Conservation (phyloP, 2,113 vertebrate species). For the Dendrocopos noguchii region DNA sequence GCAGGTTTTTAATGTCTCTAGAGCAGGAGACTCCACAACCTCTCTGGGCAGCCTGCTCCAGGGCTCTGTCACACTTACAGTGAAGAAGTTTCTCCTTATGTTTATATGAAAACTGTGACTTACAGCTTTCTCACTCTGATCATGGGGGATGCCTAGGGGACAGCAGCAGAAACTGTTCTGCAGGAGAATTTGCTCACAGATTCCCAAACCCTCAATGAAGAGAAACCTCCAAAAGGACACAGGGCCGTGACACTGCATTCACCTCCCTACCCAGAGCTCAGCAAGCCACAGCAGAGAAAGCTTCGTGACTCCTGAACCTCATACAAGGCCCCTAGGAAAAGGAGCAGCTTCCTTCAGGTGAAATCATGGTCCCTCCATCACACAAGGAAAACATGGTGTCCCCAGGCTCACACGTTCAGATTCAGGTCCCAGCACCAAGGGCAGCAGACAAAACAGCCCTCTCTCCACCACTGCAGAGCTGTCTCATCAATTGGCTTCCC, state of each 20-base stretch:
- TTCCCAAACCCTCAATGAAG: rapidly evolving
- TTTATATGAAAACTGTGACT: too few relatives aligned
- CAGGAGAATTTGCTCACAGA: background rate
- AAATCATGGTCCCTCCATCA: rapidly evolving
- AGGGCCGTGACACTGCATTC: background rate
- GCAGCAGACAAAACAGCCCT: background rate
- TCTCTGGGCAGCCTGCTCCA: too few relatives aligned
- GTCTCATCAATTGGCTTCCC: rapidly evolving
- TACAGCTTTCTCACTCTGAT: too few relatives aligned
- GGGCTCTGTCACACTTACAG: too few relatives aligned
- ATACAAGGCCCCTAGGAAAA: rapidly evolving
- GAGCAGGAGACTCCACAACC: too few relatives aligned
- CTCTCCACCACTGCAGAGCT: rapidly evolving
- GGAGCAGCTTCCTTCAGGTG: background rate
- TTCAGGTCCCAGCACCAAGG: rapidly evolving
- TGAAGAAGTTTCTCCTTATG: too few relatives aligned
- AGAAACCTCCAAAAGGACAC: background rate
- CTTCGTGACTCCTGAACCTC: background rate
- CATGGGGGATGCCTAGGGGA: background rate
- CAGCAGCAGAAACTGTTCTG: rapidly evolving
- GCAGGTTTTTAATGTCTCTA: too few relatives aligned
- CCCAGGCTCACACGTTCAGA: rapidly evolving
- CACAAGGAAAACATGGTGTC: rapidly evolving
- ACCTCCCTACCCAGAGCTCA: rapidly evolving
- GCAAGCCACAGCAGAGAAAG: background rate